Conservation (phyloP, 1,140 invertebrate genomes). For the Drosophila hydei region DNA sequence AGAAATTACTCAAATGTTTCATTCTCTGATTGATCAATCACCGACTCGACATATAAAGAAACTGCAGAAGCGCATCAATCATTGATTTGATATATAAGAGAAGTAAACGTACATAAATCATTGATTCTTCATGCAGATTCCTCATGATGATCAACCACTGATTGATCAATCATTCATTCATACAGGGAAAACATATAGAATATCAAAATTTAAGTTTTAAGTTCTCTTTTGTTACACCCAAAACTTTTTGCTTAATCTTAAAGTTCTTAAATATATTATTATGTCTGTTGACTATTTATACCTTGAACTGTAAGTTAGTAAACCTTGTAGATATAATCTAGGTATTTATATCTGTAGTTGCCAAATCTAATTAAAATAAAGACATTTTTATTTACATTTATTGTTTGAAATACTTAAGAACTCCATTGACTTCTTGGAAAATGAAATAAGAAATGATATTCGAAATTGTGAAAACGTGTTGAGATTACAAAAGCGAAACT, state of each 20-base stretch:
- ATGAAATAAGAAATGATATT: too few relatives aligned
- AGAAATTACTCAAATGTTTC: too few relatives aligned
- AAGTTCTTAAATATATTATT: constrained; percentile 2
- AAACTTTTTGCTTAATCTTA: neutral
- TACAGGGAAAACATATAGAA: too few relatives aligned
- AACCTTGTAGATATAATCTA: neutral
- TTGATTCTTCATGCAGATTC: too few relatives aligned
- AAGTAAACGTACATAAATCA: too few relatives aligned
- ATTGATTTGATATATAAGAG: too few relatives aligned
- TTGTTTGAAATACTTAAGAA: neutral
- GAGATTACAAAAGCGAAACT: neutral
- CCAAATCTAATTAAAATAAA: neutral
- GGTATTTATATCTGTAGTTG: neutral
- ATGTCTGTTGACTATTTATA: neutral
- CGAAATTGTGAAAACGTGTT: neutral
- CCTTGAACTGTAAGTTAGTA: neutral
- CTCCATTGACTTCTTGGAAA: too few relatives aligned
- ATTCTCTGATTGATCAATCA: too few relatives aligned
- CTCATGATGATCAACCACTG: too few relatives aligned
- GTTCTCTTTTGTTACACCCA: neutral
- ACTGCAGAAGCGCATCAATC: too few relatives aligned
- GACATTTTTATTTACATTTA: neutral
- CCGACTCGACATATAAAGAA: too few relatives aligned
- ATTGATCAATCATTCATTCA: too few relatives aligned
- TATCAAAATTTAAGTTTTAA: neutral